phyloP scores from a whole-genome alignment of 2,113 vertebrate genomes.

The Eublepharis macularius region DNA sequence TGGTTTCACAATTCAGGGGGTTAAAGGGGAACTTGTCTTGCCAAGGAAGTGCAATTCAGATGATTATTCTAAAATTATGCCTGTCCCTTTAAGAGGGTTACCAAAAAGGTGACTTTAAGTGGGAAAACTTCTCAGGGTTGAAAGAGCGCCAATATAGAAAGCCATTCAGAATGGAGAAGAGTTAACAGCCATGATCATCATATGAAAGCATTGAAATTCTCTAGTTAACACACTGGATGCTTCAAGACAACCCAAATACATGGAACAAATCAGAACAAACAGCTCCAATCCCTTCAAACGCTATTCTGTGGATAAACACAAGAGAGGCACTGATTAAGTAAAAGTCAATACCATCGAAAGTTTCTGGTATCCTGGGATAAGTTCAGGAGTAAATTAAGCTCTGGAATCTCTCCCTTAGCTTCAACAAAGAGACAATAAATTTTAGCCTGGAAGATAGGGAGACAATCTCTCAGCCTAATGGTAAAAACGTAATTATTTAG shows the following conservation, averaged over 20 bases:
- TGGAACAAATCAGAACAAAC: background rate
- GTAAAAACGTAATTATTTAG: background rate
- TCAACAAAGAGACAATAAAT: background rate
- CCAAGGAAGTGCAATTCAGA: background rate
- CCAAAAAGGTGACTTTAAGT: background rate
- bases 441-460: background rate
- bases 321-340: background rate
- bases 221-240: background rate
- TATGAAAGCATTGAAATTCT: too few relatives aligned
- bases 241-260: background rate
- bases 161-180: background rate
- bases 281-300: background rate
- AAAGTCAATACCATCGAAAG: background rate
- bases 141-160: background rate
- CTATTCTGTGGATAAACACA: background rate
- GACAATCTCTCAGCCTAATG: background rate
- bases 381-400: background rate
- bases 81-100: background rate
- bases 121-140: background rate
- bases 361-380: background rate
- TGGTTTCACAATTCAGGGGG: background rate
- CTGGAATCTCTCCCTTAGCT: background rate
- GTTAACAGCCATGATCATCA: too few relatives aligned
- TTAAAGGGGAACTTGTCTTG: background rate
- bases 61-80: background rate